Percentiles rank a stretch among this genome's conserved stretches.
Evolutionary conservation across 2,888 invertebrate species (phyloP).

Genomic region (Quadroppia sp.): DNA sequence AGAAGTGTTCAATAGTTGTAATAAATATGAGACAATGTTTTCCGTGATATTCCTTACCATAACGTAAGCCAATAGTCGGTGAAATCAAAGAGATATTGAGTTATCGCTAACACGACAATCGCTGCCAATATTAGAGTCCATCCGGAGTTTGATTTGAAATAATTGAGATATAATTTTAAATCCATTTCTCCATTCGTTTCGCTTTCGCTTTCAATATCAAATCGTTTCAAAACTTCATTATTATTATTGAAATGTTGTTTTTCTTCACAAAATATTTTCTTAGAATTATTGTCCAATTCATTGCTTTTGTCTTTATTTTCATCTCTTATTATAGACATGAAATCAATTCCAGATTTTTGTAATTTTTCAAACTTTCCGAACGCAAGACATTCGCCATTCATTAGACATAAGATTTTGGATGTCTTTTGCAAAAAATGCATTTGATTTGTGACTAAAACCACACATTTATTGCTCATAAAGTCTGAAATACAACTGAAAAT

Average conservation of each 20-base stretch:
- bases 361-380: slow-evolving; percentile 45
- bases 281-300: background rate
- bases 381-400: slow-evolving; percentile 47
- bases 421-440: slow-evolving; percentile 55
- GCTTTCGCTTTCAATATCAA: background rate
- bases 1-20: slow-evolving; percentile 48
- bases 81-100: slow-evolving; percentile 52
- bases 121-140: slow-evolving; percentile 57
- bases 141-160: slow-evolving; percentile 61
- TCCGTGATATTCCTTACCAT: slow-evolving; percentile 51
- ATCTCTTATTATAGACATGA: slow-evolving; percentile 32
- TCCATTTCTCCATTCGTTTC: slow-evolving; percentile 48
- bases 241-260: background rate
- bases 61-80: slow-evolving; percentile 55
- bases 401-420: slow-evolving; percentile 54
- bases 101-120: slow-evolving; percentile 53
- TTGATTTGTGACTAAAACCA: slow-evolving; percentile 58
- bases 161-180: slow-evolving; percentile 53
- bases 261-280: background rate
- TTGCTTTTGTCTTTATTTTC: background rate
- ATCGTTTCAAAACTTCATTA: background rate
- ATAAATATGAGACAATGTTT: background rate
- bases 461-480: slow-evolving; percentile 53
- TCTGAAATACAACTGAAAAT: slow-evolving; percentile 52
- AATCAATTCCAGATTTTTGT: slow-evolving; percentile 44